Evolutionary conservation across 1,140 invertebrate species (phyloP), one percentile per base, ranked within the genome.

Genomic region (Trachymyrmex cornetzi): DNA sequence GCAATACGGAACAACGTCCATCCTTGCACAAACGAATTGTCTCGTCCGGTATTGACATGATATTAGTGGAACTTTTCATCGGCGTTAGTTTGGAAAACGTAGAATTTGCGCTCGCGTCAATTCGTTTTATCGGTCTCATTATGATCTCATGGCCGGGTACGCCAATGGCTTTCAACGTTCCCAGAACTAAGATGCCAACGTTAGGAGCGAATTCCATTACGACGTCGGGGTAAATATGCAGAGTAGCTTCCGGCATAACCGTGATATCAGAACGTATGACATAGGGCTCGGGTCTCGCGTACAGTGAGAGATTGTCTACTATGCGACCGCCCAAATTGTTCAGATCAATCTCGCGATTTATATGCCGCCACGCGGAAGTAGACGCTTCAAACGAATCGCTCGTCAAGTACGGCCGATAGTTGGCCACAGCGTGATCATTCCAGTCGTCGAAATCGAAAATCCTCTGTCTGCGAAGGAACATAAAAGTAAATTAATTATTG

Each of bases 361-460:
- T 87, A 80, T 96, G 96, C 91, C 96, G 97, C 0, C 96, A 96
- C 1, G 97, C 95, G 0, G 98, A 98, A n/a, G 98, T 95, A 84
- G 97, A 97, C 0, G 97, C 96, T 87, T 97, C 97, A 90, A 98
- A 97, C 67, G 96, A 96, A 90, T 98, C 96, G 93, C 97, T 97
- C 57, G 97, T 96, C 57, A 99, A 96, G 94, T 97, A 99, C 0
- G 99, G 99, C 82, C 97, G 96, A 94, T 98, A 99, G 24, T 97
- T 96, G 0, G 99, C 99, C 55, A 99, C 97, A 0, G 99, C 99
- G 94, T 99, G 99, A 95, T 99, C 98, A 93, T 99, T 99, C 99
- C 99, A 99, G 93, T 99, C 99, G 94, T 99, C 99, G 96, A 99
- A 99, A 95, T 99, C 99, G 94, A 99, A 99, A 90, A 99, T 99